phyloP scores from a whole-genome alignment of 2,888 invertebrate genomes.

The Xestia ashworthii region DNA sequence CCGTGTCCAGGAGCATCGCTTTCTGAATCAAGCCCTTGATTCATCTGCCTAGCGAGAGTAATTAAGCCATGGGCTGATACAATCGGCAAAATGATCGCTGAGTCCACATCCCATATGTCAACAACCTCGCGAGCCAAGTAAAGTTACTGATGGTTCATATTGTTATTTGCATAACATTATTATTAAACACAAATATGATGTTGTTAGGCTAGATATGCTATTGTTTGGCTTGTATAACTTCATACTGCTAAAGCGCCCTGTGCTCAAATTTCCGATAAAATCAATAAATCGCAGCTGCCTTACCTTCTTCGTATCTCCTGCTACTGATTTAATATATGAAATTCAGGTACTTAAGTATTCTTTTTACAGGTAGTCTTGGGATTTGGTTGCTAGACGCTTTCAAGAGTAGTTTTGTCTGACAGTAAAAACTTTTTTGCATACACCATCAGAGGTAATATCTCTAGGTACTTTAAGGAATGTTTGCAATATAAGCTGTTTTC shows the following conservation, averaged over 20 bases:
- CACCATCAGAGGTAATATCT: background rate
- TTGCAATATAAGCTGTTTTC: background rate
- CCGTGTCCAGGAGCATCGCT: no score
- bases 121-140: no score
- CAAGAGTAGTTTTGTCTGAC: background rate
- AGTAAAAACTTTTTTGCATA: background rate
- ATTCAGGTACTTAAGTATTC: conserved; percentile 43
- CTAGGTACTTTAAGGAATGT: background rate
- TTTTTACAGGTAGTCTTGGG: conserved; percentile 20
- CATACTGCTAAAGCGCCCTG: background rate
- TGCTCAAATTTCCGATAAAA: conserved; percentile 16
- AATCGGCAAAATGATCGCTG: no score
- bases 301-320: conserved; percentile 5
- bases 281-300: conserved; percentile 9
- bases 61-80: no score
- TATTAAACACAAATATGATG: background rate
- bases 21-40: no score
- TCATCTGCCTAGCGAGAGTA: no score
- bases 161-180: background rate
- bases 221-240: conserved; percentile 13
- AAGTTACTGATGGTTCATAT: no score
- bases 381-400: background rate
- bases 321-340: conserved; percentile 27
- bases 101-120: no score
- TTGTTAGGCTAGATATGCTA: background rate